These are phyloP conservation scores for Aplidium turbinatum DNA, from an alignment of 23 tunicate genomes.

Conservation along the genomic window DNA sequence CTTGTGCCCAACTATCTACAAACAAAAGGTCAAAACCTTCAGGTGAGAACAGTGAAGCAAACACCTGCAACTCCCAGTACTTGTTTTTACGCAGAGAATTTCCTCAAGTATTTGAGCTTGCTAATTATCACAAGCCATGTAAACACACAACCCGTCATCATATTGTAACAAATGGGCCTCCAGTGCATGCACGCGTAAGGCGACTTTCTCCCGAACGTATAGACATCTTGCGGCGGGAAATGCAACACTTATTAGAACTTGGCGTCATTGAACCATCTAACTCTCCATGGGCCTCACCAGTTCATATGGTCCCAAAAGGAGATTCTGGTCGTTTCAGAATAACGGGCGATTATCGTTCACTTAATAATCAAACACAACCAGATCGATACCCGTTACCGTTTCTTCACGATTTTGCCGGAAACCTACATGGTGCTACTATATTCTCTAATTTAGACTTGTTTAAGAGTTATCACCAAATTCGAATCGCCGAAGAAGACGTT, in stretches of 20 bases:
- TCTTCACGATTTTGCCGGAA: conserved; percentile 3
- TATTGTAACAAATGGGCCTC: conserved; percentile 24
- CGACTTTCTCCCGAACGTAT: conserved; percentile 5
- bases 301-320: conserved; percentile 19
- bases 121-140: no score
- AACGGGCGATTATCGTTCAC: conserved; percentile 1
- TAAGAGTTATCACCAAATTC: conserved; percentile 11
- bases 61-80: no score
- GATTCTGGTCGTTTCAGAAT: conserved; percentile 4
- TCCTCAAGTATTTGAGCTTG: no score
- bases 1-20: no score
- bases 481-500: not conserved
- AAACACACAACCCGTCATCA: no score
- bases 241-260: conserved; percentile 15
- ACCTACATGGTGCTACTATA: conserved; percentile 11
- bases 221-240: not conserved
- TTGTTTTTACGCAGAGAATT: no score
- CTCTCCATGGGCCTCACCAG: conserved; percentile 22
- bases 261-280: conserved; percentile 11
- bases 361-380: conserved; percentile 8
- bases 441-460: conserved; percentile 26
- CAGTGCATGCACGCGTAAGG: conserved; percentile 5
- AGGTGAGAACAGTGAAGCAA: no score
- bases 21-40: no score
- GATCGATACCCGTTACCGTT: conserved; percentile 11